Evolutionary conservation across 2,113 vertebrate genomes (phyloP).

Genomic region (Illadopsis cleaveri): DNA sequence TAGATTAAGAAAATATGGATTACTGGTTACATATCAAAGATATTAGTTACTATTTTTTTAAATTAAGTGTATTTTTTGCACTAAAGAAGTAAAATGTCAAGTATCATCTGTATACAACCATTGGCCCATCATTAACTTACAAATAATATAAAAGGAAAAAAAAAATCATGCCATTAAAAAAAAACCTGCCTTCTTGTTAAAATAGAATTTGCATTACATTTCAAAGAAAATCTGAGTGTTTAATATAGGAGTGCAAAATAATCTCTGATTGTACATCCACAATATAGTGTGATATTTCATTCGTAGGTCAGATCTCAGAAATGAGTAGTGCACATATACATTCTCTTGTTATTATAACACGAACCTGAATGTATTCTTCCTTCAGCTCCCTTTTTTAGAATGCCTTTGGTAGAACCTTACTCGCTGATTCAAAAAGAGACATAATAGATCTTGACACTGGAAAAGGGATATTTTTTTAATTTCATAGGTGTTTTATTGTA

Average conservation of each 20-base stretch:
- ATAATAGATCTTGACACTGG: neutral
- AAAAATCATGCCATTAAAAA: neutral
- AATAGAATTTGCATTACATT: neutral
- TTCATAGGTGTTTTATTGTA: neutral
- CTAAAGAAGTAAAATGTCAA: neutral
- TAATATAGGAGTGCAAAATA: neutral
- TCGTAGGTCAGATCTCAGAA: neutral
- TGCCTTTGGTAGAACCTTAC: neutral
- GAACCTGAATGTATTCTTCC: neutral
- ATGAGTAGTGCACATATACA: neutral
- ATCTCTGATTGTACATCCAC: neutral
- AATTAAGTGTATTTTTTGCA: neutral
- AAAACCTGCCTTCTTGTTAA: neutral
- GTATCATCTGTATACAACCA: neutral
- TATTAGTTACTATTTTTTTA: neutral
- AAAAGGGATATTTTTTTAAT: neutral
- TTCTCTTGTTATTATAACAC: neutral
- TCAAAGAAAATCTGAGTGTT: neutral
- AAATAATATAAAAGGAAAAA: neutral
- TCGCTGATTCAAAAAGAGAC: neutral
- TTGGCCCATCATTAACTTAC: neutral
- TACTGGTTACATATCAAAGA: neutral
- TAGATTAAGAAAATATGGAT: neutral
- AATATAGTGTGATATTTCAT: neutral
- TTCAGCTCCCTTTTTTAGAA: neutral